These are phyloP conservation scores for Rynchops niger DNA, from an alignment of 2,113 vertebrate genomes.

Conservation along the genomic window DNA sequence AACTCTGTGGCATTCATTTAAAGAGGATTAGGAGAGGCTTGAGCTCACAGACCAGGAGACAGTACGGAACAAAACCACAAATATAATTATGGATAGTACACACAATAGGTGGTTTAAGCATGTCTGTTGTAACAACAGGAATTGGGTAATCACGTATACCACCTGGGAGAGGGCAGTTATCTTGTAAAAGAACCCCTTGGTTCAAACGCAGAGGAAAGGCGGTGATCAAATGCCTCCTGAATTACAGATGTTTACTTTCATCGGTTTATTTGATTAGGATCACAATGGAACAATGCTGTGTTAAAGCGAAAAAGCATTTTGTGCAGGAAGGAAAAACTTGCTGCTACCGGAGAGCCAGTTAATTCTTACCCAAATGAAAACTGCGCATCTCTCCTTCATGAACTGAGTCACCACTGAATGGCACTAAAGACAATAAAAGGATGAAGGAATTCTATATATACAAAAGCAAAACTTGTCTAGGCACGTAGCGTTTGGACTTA, in stretches of 20 bases:
- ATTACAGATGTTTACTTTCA: conserved; percentile 73
- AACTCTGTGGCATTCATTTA: conserved; percentile 74
- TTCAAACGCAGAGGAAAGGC: conserved; percentile 55
- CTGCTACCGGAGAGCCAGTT: conserved; percentile 58
- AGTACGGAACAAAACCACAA: conserved; percentile 78
- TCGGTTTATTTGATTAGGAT: conserved; percentile 59
- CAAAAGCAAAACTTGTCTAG: conserved; percentile 63
- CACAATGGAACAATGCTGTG: conserved; percentile 58
- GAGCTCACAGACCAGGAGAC: conserved; percentile 78
- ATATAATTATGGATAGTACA: conserved; percentile 80
- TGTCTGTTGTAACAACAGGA: conserved; percentile 78
- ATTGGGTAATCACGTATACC: conserved; percentile 57
- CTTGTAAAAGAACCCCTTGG: conserved; percentile 42
- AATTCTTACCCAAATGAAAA: conserved; percentile 71
- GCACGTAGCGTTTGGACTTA: conserved; percentile 9
- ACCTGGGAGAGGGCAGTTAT: conserved; percentile 62
- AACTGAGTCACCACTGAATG: conserved; percentile 62
- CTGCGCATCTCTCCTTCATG: conserved; percentile 40
- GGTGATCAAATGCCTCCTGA: conserved; percentile 65
- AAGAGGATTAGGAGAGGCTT: conserved; percentile 78
- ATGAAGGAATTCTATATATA: conserved; percentile 39
- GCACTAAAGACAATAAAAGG: conserved; percentile 60
- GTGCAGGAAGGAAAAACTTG: conserved; percentile 39
- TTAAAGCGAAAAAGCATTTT: conserved; percentile 51
- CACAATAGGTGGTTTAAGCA: conserved; percentile 84